Base-by-base conservation (phyloP, 2,113 vertebrate genomes). In the Sander vitreus region DNA sequence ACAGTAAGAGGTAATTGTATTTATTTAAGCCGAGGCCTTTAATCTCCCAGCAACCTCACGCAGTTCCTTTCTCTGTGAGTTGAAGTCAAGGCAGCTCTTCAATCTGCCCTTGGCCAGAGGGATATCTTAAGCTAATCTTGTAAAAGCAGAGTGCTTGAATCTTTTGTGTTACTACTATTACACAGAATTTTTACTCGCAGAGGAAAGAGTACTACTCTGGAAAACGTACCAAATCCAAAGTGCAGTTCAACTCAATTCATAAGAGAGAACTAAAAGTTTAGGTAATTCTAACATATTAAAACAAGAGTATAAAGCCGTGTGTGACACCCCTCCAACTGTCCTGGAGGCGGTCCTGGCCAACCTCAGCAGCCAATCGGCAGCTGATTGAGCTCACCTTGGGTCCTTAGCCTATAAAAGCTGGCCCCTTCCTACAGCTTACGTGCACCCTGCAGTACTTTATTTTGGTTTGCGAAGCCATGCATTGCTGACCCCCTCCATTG, bases 31-130 rank as follows among this genome's bases (percentile, higher is more conserved):
- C 51, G 30, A 23, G 62, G 55, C 55, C 80, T 30, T 5, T 88
- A 89, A 93, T 91, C 91, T 84, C 65, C 36, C n/a, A n/a, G 63
- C 58, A 81, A 63, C 63, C 78, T 73, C 79, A 84, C 45, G 51
- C 73, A 66, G 25, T 25, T 79, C 76, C 33, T 78, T 55, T 39
- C 47, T 80, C 55, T 54, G 76, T 21, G 25, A 45, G 13, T 50
- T 30, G 48, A 73, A 66, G 76, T 70, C n/a, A 45, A 73, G 30
- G 27, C 58, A 58, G 45, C 7, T 12, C 27, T 58, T 55, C 73
- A 64, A 69, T 70, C 71, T 63, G 89, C 39, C 82, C 73, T 81
- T 69, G 78, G 54, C 33, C 45, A 36, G 21, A 58, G 51, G n/a
- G 5, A 76, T 66, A 19, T 39, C 53, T 51, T 14, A 0, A 53